Conservation (phyloP, 2,113 vertebrate species). For the Cardinalis cardinalis region DNA sequence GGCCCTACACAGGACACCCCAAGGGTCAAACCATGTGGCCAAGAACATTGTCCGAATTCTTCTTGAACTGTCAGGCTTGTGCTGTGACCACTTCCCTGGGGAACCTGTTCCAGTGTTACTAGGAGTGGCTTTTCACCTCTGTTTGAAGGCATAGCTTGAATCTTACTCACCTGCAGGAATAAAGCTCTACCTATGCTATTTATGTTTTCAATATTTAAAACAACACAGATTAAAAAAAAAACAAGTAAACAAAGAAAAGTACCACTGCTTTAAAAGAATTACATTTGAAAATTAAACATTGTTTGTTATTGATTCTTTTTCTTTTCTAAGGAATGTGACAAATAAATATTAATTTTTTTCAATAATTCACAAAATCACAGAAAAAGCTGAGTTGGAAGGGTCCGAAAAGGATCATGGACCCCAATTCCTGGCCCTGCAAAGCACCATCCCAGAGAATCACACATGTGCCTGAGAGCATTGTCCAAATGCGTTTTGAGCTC, state of each 20-base stretch:
- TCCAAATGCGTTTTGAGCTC: background rate
- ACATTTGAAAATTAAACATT: background rate
- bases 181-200: background rate
- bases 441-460: no score
- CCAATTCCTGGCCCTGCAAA: background rate
- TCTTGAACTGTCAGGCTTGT: background rate
- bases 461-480: background rate
- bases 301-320: background rate
- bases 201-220: background rate
- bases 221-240: background rate
- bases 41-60: background rate
- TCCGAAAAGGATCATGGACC: background rate
- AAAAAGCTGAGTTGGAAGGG: background rate
- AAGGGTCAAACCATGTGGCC: background rate
- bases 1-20: background rate
- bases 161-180: background rate
- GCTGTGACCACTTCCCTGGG: background rate
- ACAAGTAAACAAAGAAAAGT: background rate
- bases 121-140: background rate
- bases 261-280: no score
- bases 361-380: background rate
- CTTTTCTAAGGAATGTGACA: background rate
- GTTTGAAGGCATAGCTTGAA: background rate
- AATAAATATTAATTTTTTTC: background rate
- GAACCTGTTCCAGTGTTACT: background rate